phyloP scores from a whole-genome alignment of 2,888 invertebrate species.

The Drosophila acutilabella region DNA sequence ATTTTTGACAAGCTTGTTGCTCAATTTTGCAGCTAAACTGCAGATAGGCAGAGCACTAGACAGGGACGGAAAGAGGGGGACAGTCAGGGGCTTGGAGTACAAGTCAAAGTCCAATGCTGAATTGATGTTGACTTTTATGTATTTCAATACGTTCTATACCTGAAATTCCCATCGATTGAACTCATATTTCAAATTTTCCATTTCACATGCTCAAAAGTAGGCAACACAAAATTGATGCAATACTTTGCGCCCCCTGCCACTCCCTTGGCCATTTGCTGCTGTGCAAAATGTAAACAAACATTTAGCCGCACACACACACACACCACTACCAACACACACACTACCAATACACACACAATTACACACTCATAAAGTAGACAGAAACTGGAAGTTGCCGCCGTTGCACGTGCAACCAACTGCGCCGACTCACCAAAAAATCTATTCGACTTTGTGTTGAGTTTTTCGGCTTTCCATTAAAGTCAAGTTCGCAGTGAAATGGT shows the following conservation, averaged over 20 bases:
- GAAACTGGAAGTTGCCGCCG: slow-evolving; percentile 59
- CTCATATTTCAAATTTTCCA: slow-evolving; percentile 48
- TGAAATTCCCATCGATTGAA: slow-evolving; percentile 18
- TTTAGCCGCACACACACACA: slow-evolving; percentile 43
- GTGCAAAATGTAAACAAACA: slow-evolving; percentile 69
- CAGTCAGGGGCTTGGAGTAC: not conserved
- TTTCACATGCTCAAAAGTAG: slow-evolving; percentile 60
- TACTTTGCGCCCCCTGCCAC: not conserved
- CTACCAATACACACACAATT: not conserved
- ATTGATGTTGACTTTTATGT: slow-evolving; percentile 38
- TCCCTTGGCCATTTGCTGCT: slow-evolving; percentile 2
- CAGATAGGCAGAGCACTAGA: slow-evolving; percentile 14
- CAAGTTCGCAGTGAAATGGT: slow-evolving; percentile 57
- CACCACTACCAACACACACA: slow-evolving; percentile 10
- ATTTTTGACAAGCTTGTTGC: slow-evolving; percentile 63
- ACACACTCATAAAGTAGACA: slow-evolving; percentile 3
- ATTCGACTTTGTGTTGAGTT: slow-evolving; percentile 50
- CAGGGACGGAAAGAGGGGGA: not conserved
- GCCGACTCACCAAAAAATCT: slow-evolving; percentile 67
- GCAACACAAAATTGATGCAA: slow-evolving; percentile 60
- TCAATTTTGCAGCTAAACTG: slow-evolving; percentile 59
- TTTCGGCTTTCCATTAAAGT: slow-evolving; percentile 50
- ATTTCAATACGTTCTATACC: slow-evolving; percentile 17
- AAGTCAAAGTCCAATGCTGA: slow-evolving; percentile 18
- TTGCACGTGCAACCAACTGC: slow-evolving; percentile 70